Percentiles rank a stretch among this genome's conserved stretches.
phyloP scores from a whole-genome alignment of 2,797 vertebrate species.

The Oryzias dopingdopingensis region DNA sequence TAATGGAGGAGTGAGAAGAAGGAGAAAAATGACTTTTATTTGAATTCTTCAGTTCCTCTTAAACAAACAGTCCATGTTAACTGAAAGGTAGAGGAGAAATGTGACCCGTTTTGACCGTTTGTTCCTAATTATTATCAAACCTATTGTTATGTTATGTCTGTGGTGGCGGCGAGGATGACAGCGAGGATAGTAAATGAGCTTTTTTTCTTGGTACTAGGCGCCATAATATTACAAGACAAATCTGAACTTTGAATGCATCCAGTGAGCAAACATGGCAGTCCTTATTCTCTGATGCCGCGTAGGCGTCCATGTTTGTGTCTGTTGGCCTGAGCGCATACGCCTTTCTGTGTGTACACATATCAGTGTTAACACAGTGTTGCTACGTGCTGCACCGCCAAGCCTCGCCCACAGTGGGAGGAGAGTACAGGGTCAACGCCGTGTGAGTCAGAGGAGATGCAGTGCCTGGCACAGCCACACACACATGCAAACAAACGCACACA shows the following conservation, averaged over 20 bases:
- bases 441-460: constrained; percentile 83
- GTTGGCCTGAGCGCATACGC: constrained; percentile 35
- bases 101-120: constrained; percentile 31
- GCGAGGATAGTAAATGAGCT: constrained; percentile 2
- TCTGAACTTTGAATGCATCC: constrained; percentile 13
- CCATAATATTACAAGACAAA: not conserved
- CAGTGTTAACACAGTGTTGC: constrained; percentile 59
- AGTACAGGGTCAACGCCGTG: constrained; percentile 82
- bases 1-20: constrained; percentile 44
- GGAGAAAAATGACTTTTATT: constrained; percentile 40
- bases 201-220: not conserved
- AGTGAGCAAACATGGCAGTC: constrained; percentile 17
- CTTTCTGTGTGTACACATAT: constrained; percentile 53
- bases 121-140: constrained; percentile 38
- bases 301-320: constrained; percentile 32
- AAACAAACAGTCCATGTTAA: constrained; percentile 31
- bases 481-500: constrained; percentile 39
- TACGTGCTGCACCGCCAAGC: constrained; percentile 57
- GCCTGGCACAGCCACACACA: constrained; percentile 92
- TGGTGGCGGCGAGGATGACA: constrained; percentile 10
- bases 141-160: constrained; percentile 31
- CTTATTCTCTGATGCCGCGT: constrained; percentile 23
- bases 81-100: constrained; percentile 28
- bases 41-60: constrained; percentile 38
- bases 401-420: constrained; percentile 76